Evolutionary conservation across 2,113 vertebrate species (phyloP), one percentile per base, ranked within the genome.

Genomic region (Rhadina sibilatrix): DNA sequence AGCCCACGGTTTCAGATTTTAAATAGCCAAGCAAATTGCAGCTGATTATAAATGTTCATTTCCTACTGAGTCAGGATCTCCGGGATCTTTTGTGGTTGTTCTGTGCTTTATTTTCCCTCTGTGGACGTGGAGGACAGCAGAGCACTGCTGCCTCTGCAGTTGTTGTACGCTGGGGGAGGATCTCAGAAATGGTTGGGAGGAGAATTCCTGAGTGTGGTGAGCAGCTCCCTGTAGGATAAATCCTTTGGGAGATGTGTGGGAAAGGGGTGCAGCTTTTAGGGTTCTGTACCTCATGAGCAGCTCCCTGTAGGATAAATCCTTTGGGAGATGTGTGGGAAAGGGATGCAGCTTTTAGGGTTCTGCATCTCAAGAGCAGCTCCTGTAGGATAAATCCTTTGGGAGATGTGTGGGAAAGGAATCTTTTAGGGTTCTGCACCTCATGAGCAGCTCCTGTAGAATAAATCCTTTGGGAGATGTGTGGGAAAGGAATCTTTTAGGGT

Each of bases 21-120:
- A 81, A 94, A 93, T 65, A 94, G 92, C 85, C 53, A 14, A 95
- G 79, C 47, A 52, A 93, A 86, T 88, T 90, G 79, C 20, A 2
- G 72, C 83, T 93, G 83, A 86, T 93, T 78, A 31, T 64, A 82
- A 68, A 92, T 10, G 89, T 89, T 93, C 72, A 16, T 78, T 90
- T 95, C 88, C 93, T 90, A 71, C 84, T 88, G 94, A 92, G 60
- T 96, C 94, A 42, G 4, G 72, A 84, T 60, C 40, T 0, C 77
- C 57, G 50, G 72, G 91, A 89, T 93, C 83, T 83, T 80, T 78
- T 6, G 0, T 70, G 91, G 50, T 37, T 53, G 38, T n/a, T 92
- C 54, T 63, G 60, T 9, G 83, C 83, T 64, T 76, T 69, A 12
- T 89, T 87, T 74, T 47, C 25, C 79, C 60, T 71, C 79, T 47